A percentile compares a stretch with the other conserved stretches of the same genome.
phyloP scores from a whole-genome alignment of 2,797 vertebrate species.

The Pipistrellus pipistrellus region DNA sequence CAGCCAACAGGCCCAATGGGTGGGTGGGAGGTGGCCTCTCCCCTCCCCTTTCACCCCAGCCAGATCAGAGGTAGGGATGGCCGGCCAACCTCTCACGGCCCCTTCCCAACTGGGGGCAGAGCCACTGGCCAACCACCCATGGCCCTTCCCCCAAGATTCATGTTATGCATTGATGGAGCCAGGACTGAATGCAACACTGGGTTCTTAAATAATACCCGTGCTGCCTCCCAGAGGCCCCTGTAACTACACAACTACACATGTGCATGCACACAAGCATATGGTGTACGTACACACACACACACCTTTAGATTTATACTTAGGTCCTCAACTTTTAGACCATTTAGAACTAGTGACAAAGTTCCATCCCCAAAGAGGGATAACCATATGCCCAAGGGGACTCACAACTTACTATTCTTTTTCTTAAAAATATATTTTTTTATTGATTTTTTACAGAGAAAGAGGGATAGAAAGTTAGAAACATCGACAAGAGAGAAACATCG shows the following conservation, averaged over 20 bases:
- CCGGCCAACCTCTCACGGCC: too few species aligned
- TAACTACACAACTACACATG: too few species aligned
- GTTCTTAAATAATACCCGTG: neutral
- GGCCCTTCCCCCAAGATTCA: neutral
- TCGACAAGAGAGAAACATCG: too few species aligned
- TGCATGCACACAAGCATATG: rapidly evolving
- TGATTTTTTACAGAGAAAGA: too few species aligned
- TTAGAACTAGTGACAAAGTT: neutral
- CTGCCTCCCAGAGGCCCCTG: neutral
- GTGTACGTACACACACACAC: rapidly evolving
- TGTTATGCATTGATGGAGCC: neutral
- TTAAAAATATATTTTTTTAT: too few species aligned
- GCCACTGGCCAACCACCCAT: too few species aligned
- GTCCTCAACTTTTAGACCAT: neutral
- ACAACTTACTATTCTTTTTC: neutral
- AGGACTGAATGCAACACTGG: neutral
- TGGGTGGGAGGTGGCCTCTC: too few species aligned
- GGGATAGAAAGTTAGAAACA: too few species aligned
- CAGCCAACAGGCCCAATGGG: too few species aligned
- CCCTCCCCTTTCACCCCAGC: too few species aligned
- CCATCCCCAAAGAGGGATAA: neutral
- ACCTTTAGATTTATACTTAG: neutral
- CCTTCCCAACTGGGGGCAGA: too few species aligned
- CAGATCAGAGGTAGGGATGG: too few species aligned
- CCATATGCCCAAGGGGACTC: neutral